Evolutionary conservation across 2,888 invertebrate species (phyloP), one percentile per base, ranked within the genome.

Genomic region (Trichogramma dendrolimi): DNA sequence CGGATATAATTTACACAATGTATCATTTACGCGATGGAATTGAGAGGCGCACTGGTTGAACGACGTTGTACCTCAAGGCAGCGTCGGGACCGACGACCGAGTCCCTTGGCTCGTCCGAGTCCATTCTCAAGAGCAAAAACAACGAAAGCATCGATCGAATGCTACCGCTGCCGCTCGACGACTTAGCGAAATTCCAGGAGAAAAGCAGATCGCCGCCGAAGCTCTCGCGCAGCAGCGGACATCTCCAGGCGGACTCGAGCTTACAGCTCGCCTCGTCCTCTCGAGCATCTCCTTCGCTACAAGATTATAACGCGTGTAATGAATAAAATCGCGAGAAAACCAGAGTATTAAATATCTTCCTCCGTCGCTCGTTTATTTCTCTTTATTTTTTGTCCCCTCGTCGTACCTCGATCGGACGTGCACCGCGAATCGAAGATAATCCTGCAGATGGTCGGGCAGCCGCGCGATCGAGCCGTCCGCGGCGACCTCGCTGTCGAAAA

Each of bases 181-280:
- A 27, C 27, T 27, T 27, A 62, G 81, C 80, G 27, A 85, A 82
- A 6, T 80, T 82, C 84, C 85, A 85, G 70, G 81, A 81, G 72
- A 79, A 79, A 39, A 84, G 75, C 54, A 83, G 78, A 61, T 80
- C 80, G 63, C 27, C 27, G 8, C 82, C 79, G 48, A 84, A 81
- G 55, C 84, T 82, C 0, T 81, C 64, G 57, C 79, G 79, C 59
- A 86, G 73, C 48, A 83, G 74, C 0, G 83, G 80, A 66, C 85
- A 85, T 68, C 82, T 82, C 85, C 85, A 85, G 4, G 57, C 27
- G 6, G 46, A 4, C 6, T 43, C 50, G 27, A 59, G 42, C n/a
- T 56, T 42, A 27, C 64, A 64, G 14, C 27, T 55, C n/a, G 47
- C 43, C 6, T 27, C 47, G 38, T 41, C 40, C 10, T 44, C 6